Evolutionary conservation across 2,888 invertebrate genomes (phyloP).

Genomic region (Muscina levida): DNA sequence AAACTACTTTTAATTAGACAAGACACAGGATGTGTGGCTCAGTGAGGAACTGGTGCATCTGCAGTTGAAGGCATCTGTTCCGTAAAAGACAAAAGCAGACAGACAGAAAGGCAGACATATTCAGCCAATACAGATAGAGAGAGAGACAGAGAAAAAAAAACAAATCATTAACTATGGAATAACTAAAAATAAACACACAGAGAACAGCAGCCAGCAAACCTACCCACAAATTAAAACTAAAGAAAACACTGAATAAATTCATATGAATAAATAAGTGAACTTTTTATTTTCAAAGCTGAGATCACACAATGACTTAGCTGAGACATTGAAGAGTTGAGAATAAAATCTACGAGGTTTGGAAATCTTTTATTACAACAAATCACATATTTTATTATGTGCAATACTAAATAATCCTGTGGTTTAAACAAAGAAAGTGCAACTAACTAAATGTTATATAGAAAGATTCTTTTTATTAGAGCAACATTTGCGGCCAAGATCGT

Average conservation of each 20-base stretch:
- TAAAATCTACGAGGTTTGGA: too few species aligned
- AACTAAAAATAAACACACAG: conserved; percentile 19
- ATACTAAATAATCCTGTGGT: too few species aligned
- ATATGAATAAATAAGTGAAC: not conserved
- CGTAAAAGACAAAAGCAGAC: conserved; percentile 24
- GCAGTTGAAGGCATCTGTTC: conserved; percentile 46
- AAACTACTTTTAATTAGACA: conserved; percentile 58
- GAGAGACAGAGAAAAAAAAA: conserved; percentile 7
- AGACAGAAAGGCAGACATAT: not conserved
- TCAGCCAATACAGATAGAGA: conserved; percentile 45
- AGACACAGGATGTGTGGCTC: conserved; percentile 66
- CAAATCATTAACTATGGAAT: not conserved
- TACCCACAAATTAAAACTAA: not conserved
- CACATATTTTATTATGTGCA: too few species aligned
- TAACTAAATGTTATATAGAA: too few species aligned
- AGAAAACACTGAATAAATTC: not conserved
- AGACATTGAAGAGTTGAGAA: too few species aligned
- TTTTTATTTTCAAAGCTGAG: not conserved
- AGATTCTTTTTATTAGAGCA: too few species aligned
- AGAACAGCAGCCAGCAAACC: not conserved
- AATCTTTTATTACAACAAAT: too few species aligned
- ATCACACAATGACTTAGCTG: not conserved
- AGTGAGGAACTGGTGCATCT: conserved; percentile 68
- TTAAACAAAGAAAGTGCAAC: not conserved
- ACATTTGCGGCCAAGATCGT: not conserved